Conservation (phyloP, 1,140 invertebrate genomes). For the Bombus confusus region DNA sequence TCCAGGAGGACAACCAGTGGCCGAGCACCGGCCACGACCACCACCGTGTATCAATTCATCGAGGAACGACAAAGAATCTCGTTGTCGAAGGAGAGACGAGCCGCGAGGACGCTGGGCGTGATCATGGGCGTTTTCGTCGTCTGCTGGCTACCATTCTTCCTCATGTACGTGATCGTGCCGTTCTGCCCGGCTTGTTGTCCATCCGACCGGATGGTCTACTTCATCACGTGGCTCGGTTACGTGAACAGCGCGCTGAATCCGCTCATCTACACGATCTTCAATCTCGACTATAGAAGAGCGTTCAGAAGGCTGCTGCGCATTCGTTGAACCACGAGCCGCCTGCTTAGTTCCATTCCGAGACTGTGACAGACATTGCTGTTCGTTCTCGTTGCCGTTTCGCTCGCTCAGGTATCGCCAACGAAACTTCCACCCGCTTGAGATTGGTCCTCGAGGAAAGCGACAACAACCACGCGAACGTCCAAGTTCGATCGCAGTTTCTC, state of each 20-base stretch:
- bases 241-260: constrained; percentile 98
- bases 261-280: constrained; percentile 98
- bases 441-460: neutral
- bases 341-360: neutral
- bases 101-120: constrained; percentile 95
- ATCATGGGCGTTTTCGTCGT: constrained; percentile 98
- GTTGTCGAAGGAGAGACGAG: constrained; percentile 94
- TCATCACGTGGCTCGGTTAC: constrained; percentile 98
- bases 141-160: constrained; percentile 98
- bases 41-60: constrained; percentile 93
- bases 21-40: constrained; percentile 71
- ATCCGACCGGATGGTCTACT: constrained; percentile 91
- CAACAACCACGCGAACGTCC: neutral
- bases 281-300: constrained; percentile 96
- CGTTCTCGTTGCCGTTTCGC: neutral
- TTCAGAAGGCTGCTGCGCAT: constrained; percentile 94
- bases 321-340: constrained; percentile 74
- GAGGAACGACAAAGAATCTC: constrained; percentile 97
- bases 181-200: constrained; percentile 92
- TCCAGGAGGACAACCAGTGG: constrained; percentile 55
- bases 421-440: neutral
- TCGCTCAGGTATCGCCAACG: no score
- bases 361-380: neutral
- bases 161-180: constrained; percentile 96
- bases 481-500: neutral